phyloP scores from a whole-genome alignment of 2,888 invertebrate genomes.

The Parnassius glacialis region DNA sequence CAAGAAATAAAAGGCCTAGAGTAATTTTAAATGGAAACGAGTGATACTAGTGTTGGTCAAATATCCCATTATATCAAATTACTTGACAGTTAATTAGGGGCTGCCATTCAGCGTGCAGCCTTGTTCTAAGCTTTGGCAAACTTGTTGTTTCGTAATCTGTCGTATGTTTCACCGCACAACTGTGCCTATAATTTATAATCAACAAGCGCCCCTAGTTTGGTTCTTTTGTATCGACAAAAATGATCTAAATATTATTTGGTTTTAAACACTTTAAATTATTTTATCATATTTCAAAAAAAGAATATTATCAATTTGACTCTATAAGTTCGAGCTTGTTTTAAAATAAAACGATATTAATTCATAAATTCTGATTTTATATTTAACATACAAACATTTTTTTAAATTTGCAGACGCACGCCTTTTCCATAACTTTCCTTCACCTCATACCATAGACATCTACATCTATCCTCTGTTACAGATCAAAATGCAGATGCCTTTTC shows the following conservation, averaged over 20 bases:
- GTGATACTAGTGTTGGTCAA: slow-evolving; percentile 27
- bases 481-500: too few relatives aligned
- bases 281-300: too few relatives aligned
- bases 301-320: too few relatives aligned
- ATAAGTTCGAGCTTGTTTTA: too few relatives aligned
- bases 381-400: too few relatives aligned
- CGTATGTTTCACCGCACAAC: slow-evolving; percentile 60
- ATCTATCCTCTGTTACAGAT: too few relatives aligned
- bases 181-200: slow-evolving; percentile 65
- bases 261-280: background rate
- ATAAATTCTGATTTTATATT: too few relatives aligned
- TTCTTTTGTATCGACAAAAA: slow-evolving; percentile 76
- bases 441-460: too few relatives aligned
- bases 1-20: too few relatives aligned
- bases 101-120: slow-evolving; percentile 60
- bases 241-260: slow-evolving; percentile 64
- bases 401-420: too few relatives aligned
- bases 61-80: slow-evolving; percentile 62
- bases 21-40: slow-evolving; percentile 41
- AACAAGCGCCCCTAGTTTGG: slow-evolving; percentile 52
- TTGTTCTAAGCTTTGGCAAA: slow-evolving; percentile 58
- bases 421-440: too few relatives aligned
- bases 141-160: slow-evolving; percentile 66
- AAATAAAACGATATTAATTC: too few relatives aligned
- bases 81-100: slow-evolving; percentile 76